Evolutionary conservation across 1,140 invertebrate genomes (phyloP), one percentile per base, ranked within the genome.

Genomic region (Leucophenga varia): DNA sequence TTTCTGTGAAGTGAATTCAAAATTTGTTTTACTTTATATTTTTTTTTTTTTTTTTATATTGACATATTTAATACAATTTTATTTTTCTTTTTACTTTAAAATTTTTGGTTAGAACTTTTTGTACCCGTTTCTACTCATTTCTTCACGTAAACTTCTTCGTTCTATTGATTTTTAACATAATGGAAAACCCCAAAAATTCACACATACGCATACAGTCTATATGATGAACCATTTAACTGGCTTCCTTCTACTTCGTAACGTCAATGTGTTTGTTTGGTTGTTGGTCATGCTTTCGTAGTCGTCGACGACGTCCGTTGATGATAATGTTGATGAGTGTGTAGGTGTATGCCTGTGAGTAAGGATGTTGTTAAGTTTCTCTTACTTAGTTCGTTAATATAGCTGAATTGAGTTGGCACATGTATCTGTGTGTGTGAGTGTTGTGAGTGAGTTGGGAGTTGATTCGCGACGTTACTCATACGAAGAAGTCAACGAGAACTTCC

Each of bases 121-220:
- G 38, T 32, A 47, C 22, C 30, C 45, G 14, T 19, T 31, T 12
- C 14, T n/a, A 5, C 4, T 7, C 18, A 4, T 17, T 12, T 19
- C 31, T 13, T 18, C 13, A n/a, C n/a, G n/a, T n/a, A n/a, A n/a
- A n/a, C n/a, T n/a, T 19, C 22, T 72, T 72, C 72, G 64, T 59
- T 65, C 68, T 72, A 72, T 72, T 72, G 68, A 72, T 72, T 72
- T 72, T 72, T 72, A 72, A 72, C 64, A 72, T 72, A 72, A 72
- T 72, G 64, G 72, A 65, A 68, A 64, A 54, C 22, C 63, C 45
- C 38, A 72, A 61, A 70, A 61, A 49, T 64, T 52, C 56, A 61
- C 52, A 59, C 47, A 65, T 46, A 38, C 43, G 50, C 21, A 36
- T n/a, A 38, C 21, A 45, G 22, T 25, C 39, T 39, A 52, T 6